Percentiles rank a stretch among this genome's conserved stretches.
phyloP scores from a whole-genome alignment of 2,113 vertebrate genomes.

The Ranitomeya imitator region DNA sequence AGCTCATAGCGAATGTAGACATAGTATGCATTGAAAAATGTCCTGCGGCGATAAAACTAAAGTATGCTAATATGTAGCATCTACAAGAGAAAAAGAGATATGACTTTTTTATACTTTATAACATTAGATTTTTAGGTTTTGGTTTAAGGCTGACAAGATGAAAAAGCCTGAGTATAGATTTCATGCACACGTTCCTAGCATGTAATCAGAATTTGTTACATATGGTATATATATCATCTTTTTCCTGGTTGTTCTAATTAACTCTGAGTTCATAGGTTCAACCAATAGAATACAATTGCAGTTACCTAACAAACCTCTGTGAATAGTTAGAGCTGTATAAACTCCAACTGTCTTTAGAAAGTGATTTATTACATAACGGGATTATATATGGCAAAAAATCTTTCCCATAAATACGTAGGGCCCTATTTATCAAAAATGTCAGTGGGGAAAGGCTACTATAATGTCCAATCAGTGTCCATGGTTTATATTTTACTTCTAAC shows the following conservation, averaged over 20 bases:
- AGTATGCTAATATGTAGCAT: neutral
- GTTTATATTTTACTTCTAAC: neutral
- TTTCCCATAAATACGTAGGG: neutral
- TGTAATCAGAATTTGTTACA: constrained; percentile 48
- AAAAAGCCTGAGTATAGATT: neutral
- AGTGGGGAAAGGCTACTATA: neutral
- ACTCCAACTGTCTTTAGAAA: neutral
- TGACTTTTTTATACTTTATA: neutral
- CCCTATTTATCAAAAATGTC: neutral
- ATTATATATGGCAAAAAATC: neutral
- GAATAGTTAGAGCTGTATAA: constrained; percentile 8
- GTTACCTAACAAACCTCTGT: constrained; percentile 12
- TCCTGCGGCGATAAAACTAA: neutral
- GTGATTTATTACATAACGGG: constrained; percentile 21
- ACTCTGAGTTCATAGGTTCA: constrained; percentile 41
- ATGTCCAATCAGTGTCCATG: neutral
- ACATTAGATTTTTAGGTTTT: neutral
- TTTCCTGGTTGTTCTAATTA: constrained; percentile 44
- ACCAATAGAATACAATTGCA: constrained; percentile 18
- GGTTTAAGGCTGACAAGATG: neutral
- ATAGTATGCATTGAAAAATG: neutral
- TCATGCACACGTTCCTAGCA: constrained; percentile 34
- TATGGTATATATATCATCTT: constrained; percentile 43
- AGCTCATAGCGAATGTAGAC: neutral
- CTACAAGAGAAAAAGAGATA: neutral